phyloP scores from a whole-genome alignment of 2,113 vertebrate genomes.

The Salvelinus fontinalis region DNA sequence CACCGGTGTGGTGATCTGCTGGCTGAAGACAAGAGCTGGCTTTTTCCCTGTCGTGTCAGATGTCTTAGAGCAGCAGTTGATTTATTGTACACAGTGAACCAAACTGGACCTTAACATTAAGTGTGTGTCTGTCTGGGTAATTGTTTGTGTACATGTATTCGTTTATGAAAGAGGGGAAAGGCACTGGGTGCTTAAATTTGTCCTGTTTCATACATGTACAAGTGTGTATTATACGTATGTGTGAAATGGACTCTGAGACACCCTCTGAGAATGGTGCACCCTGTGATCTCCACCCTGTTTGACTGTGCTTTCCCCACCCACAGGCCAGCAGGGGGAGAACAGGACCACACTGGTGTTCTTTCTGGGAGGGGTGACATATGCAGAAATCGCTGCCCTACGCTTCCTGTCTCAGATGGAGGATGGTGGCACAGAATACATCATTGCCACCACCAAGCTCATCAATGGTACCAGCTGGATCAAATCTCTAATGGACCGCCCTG shows the following conservation, averaged over 20 bases:
- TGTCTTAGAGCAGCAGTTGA: constrained; percentile 38
- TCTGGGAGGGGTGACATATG: constrained; percentile 92
- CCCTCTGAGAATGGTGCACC: too few relatives aligned
- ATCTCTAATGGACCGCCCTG: constrained; percentile 92
- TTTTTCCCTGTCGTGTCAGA: constrained; percentile 44
- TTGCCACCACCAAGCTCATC: constrained; percentile 94
- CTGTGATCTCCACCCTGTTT: neutral
- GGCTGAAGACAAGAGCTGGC: constrained; percentile 58
- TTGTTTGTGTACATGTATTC: constrained; percentile 15
- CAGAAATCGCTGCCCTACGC: constrained; percentile 92
- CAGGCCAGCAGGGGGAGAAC: constrained; percentile 96
- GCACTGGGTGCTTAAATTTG: too few relatives aligned
- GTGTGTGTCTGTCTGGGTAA: neutral
- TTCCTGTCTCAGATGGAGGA: constrained; percentile 98
- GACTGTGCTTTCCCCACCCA: neutral
- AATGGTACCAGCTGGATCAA: constrained; percentile 94
- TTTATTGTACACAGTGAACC: constrained; percentile 51
- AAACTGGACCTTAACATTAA: constrained; percentile 8
- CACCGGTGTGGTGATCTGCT: constrained; percentile 34
- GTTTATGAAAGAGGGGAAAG: too few relatives aligned
- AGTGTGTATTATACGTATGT: too few relatives aligned
- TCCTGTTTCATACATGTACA: too few relatives aligned
- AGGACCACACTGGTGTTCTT: constrained; percentile 93
- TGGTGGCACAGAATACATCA: constrained; percentile 92
- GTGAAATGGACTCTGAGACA: too few relatives aligned